Evolutionary conservation across 2,888 invertebrate species (phyloP).

Genomic region (Leucozona laternaria): DNA sequence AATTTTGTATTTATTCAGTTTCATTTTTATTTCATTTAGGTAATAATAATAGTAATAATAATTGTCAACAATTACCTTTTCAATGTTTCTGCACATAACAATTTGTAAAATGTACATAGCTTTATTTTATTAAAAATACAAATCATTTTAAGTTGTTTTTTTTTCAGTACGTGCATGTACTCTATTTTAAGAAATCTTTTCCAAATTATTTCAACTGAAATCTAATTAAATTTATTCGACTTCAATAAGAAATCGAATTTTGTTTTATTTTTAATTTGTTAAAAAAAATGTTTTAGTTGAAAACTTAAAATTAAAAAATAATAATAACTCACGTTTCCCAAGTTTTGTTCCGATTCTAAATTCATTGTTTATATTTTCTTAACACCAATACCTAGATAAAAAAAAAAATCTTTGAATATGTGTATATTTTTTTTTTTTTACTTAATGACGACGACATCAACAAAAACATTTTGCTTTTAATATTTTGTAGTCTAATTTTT

Average conservation of each 20-base stretch:
- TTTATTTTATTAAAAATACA: neutral
- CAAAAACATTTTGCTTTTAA: slow-evolving; percentile 40
- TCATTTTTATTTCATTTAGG: slow-evolving; percentile 72
- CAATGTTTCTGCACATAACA: slow-evolving; percentile 61
- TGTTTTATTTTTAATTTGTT: neutral
- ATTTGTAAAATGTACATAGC: slow-evolving; percentile 4
- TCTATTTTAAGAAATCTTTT: neutral
- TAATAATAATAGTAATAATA: slow-evolving; percentile 72
- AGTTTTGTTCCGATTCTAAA: slow-evolving; percentile 20
- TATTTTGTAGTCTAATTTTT: slow-evolving; percentile 50
- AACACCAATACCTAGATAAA: neutral
- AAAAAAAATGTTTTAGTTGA: neutral
- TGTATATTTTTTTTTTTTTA: neutral
- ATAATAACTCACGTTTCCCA: neutral
- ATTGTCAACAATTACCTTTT: slow-evolving; percentile 72
- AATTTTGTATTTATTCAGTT: slow-evolving; percentile 63
- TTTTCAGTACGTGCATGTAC: neutral
- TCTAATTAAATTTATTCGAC: neutral
- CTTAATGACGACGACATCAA: slow-evolving; percentile 61
- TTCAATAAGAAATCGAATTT: neutral
- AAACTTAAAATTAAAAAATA: neutral
- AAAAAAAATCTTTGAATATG: neutral
- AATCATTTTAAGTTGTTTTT: neutral
- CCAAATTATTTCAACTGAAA: neutral
- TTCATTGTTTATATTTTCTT: slow-evolving; percentile 23